Evolutionary conservation across 2,888 invertebrate species (phyloP).

Genomic region (Pammene fasciana): DNA sequence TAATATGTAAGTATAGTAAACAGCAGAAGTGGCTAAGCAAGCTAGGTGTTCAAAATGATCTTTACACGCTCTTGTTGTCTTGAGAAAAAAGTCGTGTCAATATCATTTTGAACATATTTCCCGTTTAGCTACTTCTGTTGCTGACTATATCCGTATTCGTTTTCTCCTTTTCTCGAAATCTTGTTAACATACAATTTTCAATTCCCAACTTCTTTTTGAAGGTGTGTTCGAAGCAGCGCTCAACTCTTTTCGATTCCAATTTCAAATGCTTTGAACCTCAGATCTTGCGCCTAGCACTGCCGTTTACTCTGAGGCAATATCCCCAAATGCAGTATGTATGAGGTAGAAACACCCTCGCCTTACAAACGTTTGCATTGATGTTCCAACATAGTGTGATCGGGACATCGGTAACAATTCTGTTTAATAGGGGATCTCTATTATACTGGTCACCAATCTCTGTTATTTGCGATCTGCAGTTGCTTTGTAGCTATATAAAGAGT

Average conservation of each 20-base stretch:
- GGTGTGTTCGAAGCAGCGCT: neutral
- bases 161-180: too few species aligned
- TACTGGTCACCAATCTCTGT: neutral
- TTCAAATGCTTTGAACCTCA: conserved; percentile 20
- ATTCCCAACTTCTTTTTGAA: neutral
- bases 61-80: too few species aligned
- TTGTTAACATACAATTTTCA: conserved; percentile 1
- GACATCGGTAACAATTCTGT: neutral
- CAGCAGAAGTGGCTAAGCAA: too few species aligned
- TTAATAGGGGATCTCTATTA: neutral
- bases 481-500: neutral
- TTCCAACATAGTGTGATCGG: neutral
- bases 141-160: too few species aligned
- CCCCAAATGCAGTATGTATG: conserved; percentile 50
- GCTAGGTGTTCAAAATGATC: too few species aligned
- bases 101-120: too few species aligned
- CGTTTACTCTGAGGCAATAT: conserved; percentile 47
- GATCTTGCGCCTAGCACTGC: conserved; percentile 8
- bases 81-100: too few species aligned
- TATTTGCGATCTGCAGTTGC: conserved; percentile 24
- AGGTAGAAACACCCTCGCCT: neutral
- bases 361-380: neutral
- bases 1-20: too few species aligned
- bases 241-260: conserved; percentile 13
- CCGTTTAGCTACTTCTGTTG: too few species aligned